phyloP scores from a whole-genome alignment of 2,113 vertebrate genomes.

The Phrynosoma blainvillii region DNA sequence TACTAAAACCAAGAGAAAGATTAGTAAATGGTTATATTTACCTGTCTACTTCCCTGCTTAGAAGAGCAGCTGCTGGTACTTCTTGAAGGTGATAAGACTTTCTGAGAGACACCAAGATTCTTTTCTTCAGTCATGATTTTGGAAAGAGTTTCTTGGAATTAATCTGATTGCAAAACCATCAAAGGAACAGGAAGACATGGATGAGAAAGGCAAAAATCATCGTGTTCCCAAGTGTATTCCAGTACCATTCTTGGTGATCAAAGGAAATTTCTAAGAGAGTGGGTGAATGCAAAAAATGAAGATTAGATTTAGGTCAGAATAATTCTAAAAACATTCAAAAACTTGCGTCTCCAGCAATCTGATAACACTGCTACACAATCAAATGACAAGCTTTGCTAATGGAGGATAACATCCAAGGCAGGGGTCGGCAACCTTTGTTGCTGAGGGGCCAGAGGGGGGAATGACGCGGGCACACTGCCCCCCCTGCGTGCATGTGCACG shows the following conservation, averaged over 20 bases:
- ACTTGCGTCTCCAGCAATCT: slow-evolving; percentile 17
- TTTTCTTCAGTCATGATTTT: slow-evolving; percentile 88
- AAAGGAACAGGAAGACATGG: slow-evolving; percentile 46
- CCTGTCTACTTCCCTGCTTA: slow-evolving; percentile 94
- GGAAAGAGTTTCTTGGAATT: slow-evolving; percentile 37
- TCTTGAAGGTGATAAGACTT: slow-evolving; percentile 90
- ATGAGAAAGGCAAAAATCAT: slow-evolving; percentile 40
- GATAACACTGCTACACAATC: not conserved
- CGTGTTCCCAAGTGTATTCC: slow-evolving; percentile 38
- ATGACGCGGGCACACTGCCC: too few relatives aligned
- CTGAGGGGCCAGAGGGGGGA: too few relatives aligned
- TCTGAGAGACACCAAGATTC: slow-evolving; percentile 85
- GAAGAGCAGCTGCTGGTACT: slow-evolving; percentile 97
- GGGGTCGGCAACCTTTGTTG: too few relatives aligned
- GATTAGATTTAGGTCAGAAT: not conserved
- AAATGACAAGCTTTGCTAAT: slow-evolving; percentile 8
- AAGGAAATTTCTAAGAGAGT: slow-evolving; percentile 54
- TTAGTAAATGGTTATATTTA: slow-evolving; percentile 61
- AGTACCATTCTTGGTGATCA: slow-evolving; percentile 52
- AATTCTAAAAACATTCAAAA: slow-evolving; percentile 3
- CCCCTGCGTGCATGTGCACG: too few relatives aligned
- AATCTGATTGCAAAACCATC: slow-evolving; percentile 45
- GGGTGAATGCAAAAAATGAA: slow-evolving; percentile 17
- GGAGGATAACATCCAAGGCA: slow-evolving; percentile 4
- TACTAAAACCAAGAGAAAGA: not conserved